A percentile compares a stretch with the other conserved stretches of the same genome.
Conservation (phyloP, 2,797 vertebrate species). For the Coreius guichenoti region DNA sequence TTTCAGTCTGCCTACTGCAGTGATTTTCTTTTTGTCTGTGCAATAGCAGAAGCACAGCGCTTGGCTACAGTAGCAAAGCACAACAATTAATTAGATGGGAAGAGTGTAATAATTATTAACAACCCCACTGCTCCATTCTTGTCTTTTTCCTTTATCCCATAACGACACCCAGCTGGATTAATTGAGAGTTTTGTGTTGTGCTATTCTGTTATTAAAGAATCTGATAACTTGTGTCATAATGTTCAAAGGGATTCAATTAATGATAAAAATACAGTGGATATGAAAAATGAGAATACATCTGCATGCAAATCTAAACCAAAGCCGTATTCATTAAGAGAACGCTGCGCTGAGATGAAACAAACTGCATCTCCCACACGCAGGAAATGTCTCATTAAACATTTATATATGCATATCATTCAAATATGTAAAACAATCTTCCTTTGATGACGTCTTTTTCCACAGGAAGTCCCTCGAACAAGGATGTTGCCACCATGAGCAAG, state of each 20-base stretch:
- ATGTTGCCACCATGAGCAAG: background rate
- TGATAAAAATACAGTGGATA: constrained; percentile 9
- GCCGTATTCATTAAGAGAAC: background rate
- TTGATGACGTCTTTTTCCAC: background rate
- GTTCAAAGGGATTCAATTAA: constrained; percentile 45
- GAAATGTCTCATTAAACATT: constrained; percentile 36
- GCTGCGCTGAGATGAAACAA: constrained; percentile 28
- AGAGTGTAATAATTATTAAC: constrained; percentile 19
- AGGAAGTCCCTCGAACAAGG: background rate
- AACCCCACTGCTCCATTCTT: background rate
- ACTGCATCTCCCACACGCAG: constrained; percentile 13
- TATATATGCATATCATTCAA: constrained; percentile 32
- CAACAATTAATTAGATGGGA: background rate
- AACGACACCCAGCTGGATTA: constrained; percentile 11
- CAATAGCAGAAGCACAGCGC: background rate
- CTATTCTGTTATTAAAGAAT: constrained; percentile 7
- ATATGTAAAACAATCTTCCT: constrained; percentile 9
- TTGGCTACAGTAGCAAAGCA: background rate
- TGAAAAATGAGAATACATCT: constrained; percentile 28
- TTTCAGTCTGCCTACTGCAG: background rate
- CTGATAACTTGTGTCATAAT: constrained; percentile 16
- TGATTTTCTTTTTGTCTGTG: background rate
- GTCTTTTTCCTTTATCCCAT: background rate
- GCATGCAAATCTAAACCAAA: constrained; percentile 39
- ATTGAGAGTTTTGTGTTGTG: constrained; percentile 30